Base-by-base conservation (phyloP, 2,113 vertebrate species). In the Aegotheles bennettii region DNA sequence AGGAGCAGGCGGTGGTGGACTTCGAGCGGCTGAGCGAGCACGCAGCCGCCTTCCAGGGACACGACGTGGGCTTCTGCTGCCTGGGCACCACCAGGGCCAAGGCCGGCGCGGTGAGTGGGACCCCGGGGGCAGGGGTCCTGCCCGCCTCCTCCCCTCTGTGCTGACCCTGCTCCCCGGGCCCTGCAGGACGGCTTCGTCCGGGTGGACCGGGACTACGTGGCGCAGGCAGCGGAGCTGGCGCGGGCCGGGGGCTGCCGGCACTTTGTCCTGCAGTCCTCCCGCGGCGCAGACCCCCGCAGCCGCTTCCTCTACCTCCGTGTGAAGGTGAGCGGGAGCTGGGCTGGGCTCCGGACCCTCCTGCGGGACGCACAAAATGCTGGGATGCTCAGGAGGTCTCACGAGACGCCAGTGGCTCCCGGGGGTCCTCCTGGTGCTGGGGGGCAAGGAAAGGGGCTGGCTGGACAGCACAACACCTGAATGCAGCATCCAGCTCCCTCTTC, bases 191-290 rank as follows among this genome's bases (percentile, higher is more conserved):
- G 99, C 67, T 99, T 99, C 48, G 87, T 99, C 78, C 98, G 98
- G 0, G 99, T 99, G 11, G 99, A 99, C 94, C 98, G 99, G 29
- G 99, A 99, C 96, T 99, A 99, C 3, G 98, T 99, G 3, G 95
- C 98, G 0, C 98, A 99, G 95, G 98, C 99, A 2, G 99, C 99
- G 0, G 98, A 99, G 93, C 98, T 99, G 10, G 99, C 99, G 0
- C 98, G 98, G 90, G 97, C 98, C 3, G 99, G 99, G 79, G 99
- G 99, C 51, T 99, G 99, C 96, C 94, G 97, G 3, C 99, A 99
- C 90, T 99, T 99, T 31, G 97, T 98, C 95, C 96, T 99, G 90
- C 96, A 99, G 93, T 99, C 99, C 16, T 98, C 99, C 13, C 98
- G 68, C 83, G 98, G 98, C 35, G 99, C 99, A 0, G 97, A 99